Base-by-base conservation (phyloP, 2,113 vertebrate species). In the Sapajus apella region DNA sequence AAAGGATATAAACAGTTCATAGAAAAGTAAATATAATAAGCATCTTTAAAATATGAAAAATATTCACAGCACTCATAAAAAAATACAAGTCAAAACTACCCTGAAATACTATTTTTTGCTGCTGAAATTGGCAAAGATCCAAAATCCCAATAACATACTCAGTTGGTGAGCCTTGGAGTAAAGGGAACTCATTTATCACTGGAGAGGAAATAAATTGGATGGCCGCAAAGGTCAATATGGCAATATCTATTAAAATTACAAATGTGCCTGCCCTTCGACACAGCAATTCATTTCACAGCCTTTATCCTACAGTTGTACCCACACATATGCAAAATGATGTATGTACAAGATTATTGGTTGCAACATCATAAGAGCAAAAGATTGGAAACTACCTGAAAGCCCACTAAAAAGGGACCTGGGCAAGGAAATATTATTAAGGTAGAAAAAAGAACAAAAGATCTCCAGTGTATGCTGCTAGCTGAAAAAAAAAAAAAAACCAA, bases 231-330 rank as follows among this genome's bases (percentile, higher is more conserved):
- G 94, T 92, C 95, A 95, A 37, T 20, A 58, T 16, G 40, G 81
- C 66, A 88, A 58, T 84, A 95, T 77, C 96, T 92, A 92, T 88
- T 96, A 97, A 97, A 90, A 92, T 93, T 90, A 94, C 50, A 94
- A 92, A 96, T 88, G 56, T 47, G 32, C 13, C 85, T 92, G 30
- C 85, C 10, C 66, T 97, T 88, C 77, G 87, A 96, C 92, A 85
- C 3, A 32, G 37, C 30, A 85, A 43, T 94, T 82, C 45, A 77
- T 94, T 94, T 94, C 90, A 83, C 23, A 64, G 85, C 66, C 81
- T 87, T 91, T 87, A 87, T 73, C 50, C 76, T 73, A 32, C 6
- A 77, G n/a, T 68, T 61, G 50, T 23, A 73, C 32, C n/a, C 40
- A 72, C 64, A 80, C 82, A 85, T 90, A 94, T 77, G 86, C 58